Evolutionary conservation across 2,797 vertebrate species (phyloP), one percentile per base, ranked within the genome.

Genomic region (Urosaurus nigricauda): DNA sequence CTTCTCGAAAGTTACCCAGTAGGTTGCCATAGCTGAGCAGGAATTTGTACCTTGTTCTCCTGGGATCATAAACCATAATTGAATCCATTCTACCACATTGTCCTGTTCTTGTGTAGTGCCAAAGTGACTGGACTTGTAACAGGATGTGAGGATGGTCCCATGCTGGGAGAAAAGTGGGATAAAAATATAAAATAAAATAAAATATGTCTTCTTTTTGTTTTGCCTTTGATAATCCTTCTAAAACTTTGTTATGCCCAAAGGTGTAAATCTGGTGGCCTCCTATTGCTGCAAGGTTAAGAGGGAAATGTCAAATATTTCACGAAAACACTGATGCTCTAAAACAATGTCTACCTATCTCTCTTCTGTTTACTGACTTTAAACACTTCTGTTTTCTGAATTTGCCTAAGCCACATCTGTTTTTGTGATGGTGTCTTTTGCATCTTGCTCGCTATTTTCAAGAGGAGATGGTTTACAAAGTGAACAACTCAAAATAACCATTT

Each of bases 401-500:
- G 94, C 93, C 87, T 92, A 93, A 95, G 93, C 65, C 35, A 79
- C 83, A 68, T 58, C 84, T 90, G 89, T 80, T 92, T 90, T 92
- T 89, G 89, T 87, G 87, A 86, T 47, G 93, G 83, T 87, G 93
- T 89, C 84, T 91, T 96, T 94, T 95, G 90, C 96, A 95, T 91
- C 89, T 89, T 94, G 93, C 53, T 35, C 78, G 90, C 90, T 94
- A 78, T 93, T 95, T 92, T 91, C 85, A 91, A 88, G 91, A 92
- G 88, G 93, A 93, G 91, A 86, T 32, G 74, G 91, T 90, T 91
- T 92, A 93, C 92, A 87, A 94, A 89, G 43, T 85, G 88, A 95
- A 86, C 3, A 89, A 78, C 83, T 96, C 90, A 93, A 95, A 96
- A 96, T 94, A 95, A 95, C 94, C 91, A 92, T 90, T 94, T 94